These are phyloP conservation scores for Achroia grisella DNA, from an alignment of 1,140 invertebrate species.

Conservation along the genomic window DNA sequence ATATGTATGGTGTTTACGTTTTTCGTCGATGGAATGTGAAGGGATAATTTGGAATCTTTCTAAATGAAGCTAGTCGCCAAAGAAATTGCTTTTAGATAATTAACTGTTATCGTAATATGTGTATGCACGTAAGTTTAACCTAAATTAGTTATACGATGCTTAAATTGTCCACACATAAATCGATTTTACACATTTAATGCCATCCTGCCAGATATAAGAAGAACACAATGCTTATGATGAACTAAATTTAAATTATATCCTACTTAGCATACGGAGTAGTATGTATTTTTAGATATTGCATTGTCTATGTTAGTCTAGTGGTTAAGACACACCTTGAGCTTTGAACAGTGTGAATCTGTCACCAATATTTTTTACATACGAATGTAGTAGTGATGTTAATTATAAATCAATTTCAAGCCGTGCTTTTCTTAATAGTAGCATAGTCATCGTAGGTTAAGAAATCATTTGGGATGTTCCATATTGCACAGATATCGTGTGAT, in stretches of 20 bases:
- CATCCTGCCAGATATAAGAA: constrained; percentile 68
- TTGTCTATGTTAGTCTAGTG: constrained; percentile 70
- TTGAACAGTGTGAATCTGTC: constrained; percentile 55
- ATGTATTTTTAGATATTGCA: constrained; percentile 72
- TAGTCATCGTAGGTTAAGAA: constrained; percentile 32
- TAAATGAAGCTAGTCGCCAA: constrained; percentile 64
- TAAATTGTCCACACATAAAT: constrained; percentile 69
- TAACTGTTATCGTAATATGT: constrained; percentile 61
- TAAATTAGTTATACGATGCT: constrained; percentile 63
- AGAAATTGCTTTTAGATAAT: constrained; percentile 63
- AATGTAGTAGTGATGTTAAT: constrained; percentile 31
- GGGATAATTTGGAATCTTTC: constrained; percentile 69
- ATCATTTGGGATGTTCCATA: constrained; percentile 13
- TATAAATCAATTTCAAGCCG: constrained; percentile 36
- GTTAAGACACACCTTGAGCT: constrained; percentile 67
- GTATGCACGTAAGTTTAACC: constrained; percentile 61
- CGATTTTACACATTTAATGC: constrained; percentile 68
- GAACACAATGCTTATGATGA: constrained; percentile 71
- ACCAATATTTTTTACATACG: constrained; percentile 59
- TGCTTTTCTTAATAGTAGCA: constrained; percentile 43
- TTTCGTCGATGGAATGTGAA: constrained; percentile 14
- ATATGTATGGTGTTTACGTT: constrained; percentile 5
- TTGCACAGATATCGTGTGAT: constrained; percentile 4
- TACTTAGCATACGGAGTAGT: constrained; percentile 66
- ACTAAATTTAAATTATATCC: constrained; percentile 64